Evolutionary conservation across 2,113 vertebrate genomes (phyloP), one percentile per base, ranked within the genome.

Genomic region (Apistogramma diplotaenia): DNA sequence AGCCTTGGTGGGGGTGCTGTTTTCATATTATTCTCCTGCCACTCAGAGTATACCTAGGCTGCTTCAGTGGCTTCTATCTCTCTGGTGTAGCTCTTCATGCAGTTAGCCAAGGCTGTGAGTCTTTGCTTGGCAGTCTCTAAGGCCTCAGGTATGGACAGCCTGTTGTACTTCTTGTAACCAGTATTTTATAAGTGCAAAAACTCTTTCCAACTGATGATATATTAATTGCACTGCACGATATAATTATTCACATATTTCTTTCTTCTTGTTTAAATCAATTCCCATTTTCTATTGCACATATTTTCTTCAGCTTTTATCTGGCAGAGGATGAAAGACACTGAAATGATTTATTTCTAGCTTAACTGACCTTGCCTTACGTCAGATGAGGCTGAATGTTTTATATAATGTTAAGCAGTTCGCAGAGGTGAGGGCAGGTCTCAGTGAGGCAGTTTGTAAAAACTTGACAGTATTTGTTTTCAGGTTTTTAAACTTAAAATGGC

Each of bases 251-350:
- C 16, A 19, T 67, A 19, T 40, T 2, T 70, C 37, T 67, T 67
- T 67, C 40, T 70, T 74, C 59, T 46, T 33, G 61, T 40, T 74
- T 55, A 60, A 72, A 78, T 70, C 46, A 19, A 78, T 80, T 77
- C 56, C 74, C 35, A n/a, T 62, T 77, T 73, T 33, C 84, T 65
- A 75, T 61, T 21, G 25, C 6, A 12, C 53, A 57, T 75, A 49
- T 75, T 79, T 74, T 60, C 37, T 79, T 51, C 81, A 81, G 81
- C 79, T 83, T 59, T 31, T 35, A 67, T 83, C 74, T 78, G 77
- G 65, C 37, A 33, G 55, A 37, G 18, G 74, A 78, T 18, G 67
- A 43, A 83, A 61, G 61, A 81, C 59, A 61, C 43, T 10, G 55
- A 18, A 49, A 61, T 79, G 1, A 72, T 13, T 78, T 51, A 31